phyloP scores from a whole-genome alignment of 2,113 vertebrate species.

The Melanostigma gelatinosum region DNA sequence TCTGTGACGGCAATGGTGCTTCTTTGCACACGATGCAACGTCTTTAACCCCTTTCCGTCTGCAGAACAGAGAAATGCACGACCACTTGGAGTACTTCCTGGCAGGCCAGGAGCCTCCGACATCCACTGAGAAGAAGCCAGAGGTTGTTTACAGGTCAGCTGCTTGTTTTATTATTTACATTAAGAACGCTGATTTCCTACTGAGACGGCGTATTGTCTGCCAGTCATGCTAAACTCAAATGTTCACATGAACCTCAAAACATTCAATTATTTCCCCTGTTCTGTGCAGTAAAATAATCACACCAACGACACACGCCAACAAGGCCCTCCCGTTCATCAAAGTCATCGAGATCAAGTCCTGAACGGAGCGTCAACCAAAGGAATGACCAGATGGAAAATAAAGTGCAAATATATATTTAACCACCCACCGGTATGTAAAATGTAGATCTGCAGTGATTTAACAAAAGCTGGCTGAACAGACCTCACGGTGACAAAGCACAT shows the following conservation, averaged over 20 bases:
- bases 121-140: conserved; percentile 79
- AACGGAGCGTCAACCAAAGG: conserved; percentile 44
- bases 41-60: conserved; percentile 18
- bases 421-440: not conserved
- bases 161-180: not conserved
- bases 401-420: conserved; percentile 62
- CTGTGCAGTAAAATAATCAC: conserved; percentile 82
- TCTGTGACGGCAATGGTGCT: not conserved
- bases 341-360: conserved; percentile 88
- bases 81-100: conserved; percentile 88
- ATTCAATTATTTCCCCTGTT: not conserved
- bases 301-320: conserved; percentile 75
- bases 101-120: conserved; percentile 74
- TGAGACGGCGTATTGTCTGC: not conserved
- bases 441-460: conserved; percentile 14
- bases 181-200: not conserved
- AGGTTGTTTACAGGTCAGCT: conserved; percentile 86
- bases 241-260: not conserved
- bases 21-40: not conserved
- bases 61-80: conserved; percentile 92
- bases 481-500: conserved; percentile 38
- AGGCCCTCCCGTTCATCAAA: conserved; percentile 89
- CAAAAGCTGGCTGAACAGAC: conserved; percentile 4
- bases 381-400: conserved; percentile 3
- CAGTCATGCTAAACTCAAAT: not conserved